Evolutionary conservation across 2,113 vertebrate species (phyloP), one percentile per base, ranked within the genome.

Genomic region (Sminthopsis crassicaudata): DNA sequence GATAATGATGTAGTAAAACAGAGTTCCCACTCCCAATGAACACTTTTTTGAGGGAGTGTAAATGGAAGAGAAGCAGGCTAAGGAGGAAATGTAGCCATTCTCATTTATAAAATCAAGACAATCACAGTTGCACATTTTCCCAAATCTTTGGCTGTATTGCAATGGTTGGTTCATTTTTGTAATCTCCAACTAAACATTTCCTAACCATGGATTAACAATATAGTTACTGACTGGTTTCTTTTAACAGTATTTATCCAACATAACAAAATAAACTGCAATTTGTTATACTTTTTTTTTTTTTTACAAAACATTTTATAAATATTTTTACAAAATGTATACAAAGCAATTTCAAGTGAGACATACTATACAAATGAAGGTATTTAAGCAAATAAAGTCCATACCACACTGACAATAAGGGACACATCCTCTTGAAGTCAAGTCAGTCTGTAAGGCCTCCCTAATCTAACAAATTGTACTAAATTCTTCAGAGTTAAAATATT

Each of bases 311-410:
- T 99, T 99, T 99, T 99, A 99, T 99, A 99, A 99, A 99, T 99
- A 99, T 99, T 99, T 99, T 99, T 99, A 99, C 99, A 99, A 99
- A 99, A 99, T 99, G 99, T 99, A 99, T 99, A 99, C 99, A 99
- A 99, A 99, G 99, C 99, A 99, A 99, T 99, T 99, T 99, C 98
- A 99, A 99, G 98, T 99, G 99, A 99, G 99, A 99, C 98, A 98
- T 98, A 99, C 98, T 99, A 98, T 99, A 99, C 99, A 99, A 99
- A 99, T 98, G 98, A 99, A 99, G 98, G 98, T 98, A 98, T 98
- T 98, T 98, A 99, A 99, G 98, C 98, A 99, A 99, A 99, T 98
- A 98, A 98, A 99, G 98, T 98, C 98, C 98, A 98, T 98, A 98
- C 98, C 98, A 99, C 98, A 98, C 98, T 98, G 98, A 98, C 98